phyloP scores from a whole-genome alignment of 2,113 vertebrate genomes.

The Chrysemys picta region DNA sequence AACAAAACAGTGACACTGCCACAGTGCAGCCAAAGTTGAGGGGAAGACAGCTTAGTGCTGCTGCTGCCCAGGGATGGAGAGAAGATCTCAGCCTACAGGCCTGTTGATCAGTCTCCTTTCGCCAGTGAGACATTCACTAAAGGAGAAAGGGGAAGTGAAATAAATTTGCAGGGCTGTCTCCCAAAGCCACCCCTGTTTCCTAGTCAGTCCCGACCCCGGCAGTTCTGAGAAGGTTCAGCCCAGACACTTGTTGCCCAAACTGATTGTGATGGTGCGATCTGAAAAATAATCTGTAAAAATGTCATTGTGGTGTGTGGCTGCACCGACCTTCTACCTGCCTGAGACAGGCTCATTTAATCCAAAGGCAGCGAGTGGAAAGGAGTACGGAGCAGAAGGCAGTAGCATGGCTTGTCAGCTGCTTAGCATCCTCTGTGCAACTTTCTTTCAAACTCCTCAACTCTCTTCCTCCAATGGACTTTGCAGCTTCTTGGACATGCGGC shows the following conservation, averaged over 20 bases:
- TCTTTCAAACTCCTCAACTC: background rate
- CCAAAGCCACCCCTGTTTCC: too few relatives aligned
- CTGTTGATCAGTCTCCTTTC: background rate
- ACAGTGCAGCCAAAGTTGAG: too few relatives aligned
- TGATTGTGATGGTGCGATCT: slow-evolving; percentile 75
- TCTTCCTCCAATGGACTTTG: too few relatives aligned
- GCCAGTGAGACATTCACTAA: background rate
- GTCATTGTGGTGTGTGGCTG: slow-evolving; percentile 61
- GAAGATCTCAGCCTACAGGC: too few relatives aligned
- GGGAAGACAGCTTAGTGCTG: too few relatives aligned
- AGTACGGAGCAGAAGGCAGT: background rate
- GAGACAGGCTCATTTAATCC: slow-evolving; percentile 74
- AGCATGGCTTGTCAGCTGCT: background rate
- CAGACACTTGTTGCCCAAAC: slow-evolving; percentile 34
- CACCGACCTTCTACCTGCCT: slow-evolving; percentile 70
- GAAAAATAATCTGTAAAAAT: slow-evolving; percentile 76
- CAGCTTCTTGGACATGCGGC: too few relatives aligned
- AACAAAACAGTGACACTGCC: background rate
- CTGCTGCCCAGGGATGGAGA: too few relatives aligned
- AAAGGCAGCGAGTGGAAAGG: slow-evolving; percentile 55
- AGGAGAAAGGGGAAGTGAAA: background rate
- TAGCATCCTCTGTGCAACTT: background rate
- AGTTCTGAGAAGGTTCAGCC: background rate
- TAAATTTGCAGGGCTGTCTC: background rate
- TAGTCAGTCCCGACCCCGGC: too few relatives aligned